Percentiles rank a stretch among this genome's conserved stretches.
Evolutionary conservation across 2,888 invertebrate genomes (phyloP).

Genomic region (Andrena hattorfiana): DNA sequence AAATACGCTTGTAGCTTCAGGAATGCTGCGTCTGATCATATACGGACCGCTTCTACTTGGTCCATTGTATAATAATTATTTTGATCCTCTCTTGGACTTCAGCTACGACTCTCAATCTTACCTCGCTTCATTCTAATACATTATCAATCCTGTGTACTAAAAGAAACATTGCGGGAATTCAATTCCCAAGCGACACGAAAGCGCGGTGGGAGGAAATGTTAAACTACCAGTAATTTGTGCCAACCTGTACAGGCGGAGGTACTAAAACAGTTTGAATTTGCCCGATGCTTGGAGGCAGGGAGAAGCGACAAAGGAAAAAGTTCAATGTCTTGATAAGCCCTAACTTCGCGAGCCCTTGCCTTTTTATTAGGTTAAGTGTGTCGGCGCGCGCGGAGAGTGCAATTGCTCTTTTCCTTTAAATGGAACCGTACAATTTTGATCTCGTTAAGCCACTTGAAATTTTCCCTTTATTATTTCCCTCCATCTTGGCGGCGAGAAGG

Average conservation of each 20-base stretch:
- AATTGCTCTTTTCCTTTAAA: slow-evolving; percentile 22
- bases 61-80: not conserved
- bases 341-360: slow-evolving; percentile 3
- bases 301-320: not conserved
- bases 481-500: not conserved
- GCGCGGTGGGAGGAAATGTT: not conserved
- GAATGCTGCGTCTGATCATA: not conserved
- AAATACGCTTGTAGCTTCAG: not conserved
- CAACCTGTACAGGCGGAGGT: not conserved
- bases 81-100: not conserved
- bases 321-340: slow-evolving; percentile 3
- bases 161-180: not conserved
- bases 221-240: not conserved
- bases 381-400: slow-evolving; percentile 1
- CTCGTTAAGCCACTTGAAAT: slow-evolving; percentile 12
- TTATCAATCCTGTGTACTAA: not conserved
- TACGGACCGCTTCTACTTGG: not conserved
- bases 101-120: not conserved
- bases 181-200: not conserved
- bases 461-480: not conserved
- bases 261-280: not conserved
- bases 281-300: not conserved
- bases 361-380: slow-evolving; percentile 11
- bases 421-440: slow-evolving; percentile 28
- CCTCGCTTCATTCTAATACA: not conserved